Conservation (phyloP, 2,888 invertebrate species). For the Hydriomena furcata region DNA sequence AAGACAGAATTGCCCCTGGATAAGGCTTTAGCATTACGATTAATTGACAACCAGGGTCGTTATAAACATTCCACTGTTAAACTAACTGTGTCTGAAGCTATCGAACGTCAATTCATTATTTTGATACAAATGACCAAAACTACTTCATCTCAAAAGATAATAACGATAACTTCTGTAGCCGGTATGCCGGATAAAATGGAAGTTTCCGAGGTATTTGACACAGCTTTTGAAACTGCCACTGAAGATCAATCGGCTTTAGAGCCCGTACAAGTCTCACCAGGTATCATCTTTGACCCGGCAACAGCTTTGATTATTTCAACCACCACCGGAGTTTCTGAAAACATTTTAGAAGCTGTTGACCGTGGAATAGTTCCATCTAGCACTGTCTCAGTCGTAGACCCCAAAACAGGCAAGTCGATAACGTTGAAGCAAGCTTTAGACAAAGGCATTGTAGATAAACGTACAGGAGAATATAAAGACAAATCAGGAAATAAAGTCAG, state of each 20-base stretch:
- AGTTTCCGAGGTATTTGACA: conserved; percentile 80
- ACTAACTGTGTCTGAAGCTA: conserved; percentile 90
- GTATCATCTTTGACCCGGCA: conserved; percentile 90
- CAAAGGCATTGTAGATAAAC: conserved; percentile 88
- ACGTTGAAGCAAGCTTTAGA: conserved; percentile 89
- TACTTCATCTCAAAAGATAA: conserved; percentile 82
- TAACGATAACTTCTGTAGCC: conserved; percentile 88
- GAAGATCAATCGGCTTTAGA: conserved; percentile 81
- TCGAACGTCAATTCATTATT: conserved; percentile 85
- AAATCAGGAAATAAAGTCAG: conserved; percentile 86
- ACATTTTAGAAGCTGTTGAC: conserved; percentile 89
- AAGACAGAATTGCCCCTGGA: conserved; percentile 87
- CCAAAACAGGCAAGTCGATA: conserved; percentile 86
- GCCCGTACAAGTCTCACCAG: conserved; percentile 88
- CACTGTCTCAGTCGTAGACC: conserved; percentile 88
- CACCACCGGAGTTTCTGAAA: conserved; percentile 87
- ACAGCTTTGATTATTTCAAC: conserved; percentile 89
- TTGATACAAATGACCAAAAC: conserved; percentile 80
- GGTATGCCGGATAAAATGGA: conserved; percentile 89
- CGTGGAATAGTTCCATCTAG: conserved; percentile 88
- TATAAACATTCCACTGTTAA: conserved; percentile 83
- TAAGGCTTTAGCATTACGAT: conserved; percentile 90
- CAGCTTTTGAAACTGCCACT: conserved; percentile 37
- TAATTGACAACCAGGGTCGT: conserved; percentile 91
- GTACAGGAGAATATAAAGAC: conserved; percentile 87